These are phyloP conservation scores for Tetrax tetrax DNA, from an alignment of 2,113 vertebrate species.

Conservation along the genomic window DNA sequence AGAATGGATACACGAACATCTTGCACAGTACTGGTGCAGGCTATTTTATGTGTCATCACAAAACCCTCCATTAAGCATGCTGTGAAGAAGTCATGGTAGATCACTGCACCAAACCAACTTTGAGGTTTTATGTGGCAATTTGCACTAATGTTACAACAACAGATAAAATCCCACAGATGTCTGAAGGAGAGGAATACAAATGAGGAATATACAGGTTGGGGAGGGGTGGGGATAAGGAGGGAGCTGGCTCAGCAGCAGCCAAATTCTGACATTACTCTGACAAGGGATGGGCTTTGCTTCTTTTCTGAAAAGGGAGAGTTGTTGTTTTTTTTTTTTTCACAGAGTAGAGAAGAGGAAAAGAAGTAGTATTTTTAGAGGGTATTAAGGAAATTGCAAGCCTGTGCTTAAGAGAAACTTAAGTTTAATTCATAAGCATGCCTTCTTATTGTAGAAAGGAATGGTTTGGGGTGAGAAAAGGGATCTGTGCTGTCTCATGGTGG, in stretches of 20 bases:
- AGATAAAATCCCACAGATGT: neutral
- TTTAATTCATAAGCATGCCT: neutral
- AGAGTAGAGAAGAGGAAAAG: neutral
- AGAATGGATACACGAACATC: neutral
- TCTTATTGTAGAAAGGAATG: neutral
- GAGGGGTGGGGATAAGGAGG: neutral
- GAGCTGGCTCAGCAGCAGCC: neutral
- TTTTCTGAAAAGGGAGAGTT: neutral
- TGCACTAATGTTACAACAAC: neutral
- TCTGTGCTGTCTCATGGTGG: neutral
- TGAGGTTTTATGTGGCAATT: constrained; percentile 8
- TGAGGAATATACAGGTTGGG: neutral
- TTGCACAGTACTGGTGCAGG: neutral
- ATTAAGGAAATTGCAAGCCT: neutral
- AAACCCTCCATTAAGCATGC: neutral
- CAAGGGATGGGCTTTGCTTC: neutral
- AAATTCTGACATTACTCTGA: neutral
- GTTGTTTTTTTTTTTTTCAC: neutral
- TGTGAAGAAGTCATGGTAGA: neutral
- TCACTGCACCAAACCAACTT: neutral
- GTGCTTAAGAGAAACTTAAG: neutral
- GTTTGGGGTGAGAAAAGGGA: neutral
- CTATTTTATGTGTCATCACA: neutral
- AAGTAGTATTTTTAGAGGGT: neutral
- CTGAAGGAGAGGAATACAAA: neutral